phyloP scores from a whole-genome alignment of 2,888 invertebrate genomes.

The Ctena decussata region DNA sequence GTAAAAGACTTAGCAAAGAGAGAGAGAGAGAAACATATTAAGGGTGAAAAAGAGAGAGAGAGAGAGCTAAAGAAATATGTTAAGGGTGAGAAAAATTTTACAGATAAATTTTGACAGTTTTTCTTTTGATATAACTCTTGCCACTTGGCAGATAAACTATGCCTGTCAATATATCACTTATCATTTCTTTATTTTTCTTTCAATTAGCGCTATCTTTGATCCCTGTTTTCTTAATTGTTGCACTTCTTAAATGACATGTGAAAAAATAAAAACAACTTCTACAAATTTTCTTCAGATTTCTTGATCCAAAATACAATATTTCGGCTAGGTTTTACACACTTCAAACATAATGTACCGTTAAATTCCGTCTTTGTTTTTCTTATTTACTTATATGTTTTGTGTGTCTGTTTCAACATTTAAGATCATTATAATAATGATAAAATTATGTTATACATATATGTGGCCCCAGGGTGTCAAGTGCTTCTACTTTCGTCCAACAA shows the following conservation, averaged over 20 bases:
- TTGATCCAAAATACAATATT: conserved; percentile 7
- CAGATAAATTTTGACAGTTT: too few relatives aligned
- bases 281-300: not conserved
- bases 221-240: not conserved
- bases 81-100: too few relatives aligned
- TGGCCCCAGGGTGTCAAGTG: conserved; percentile 14
- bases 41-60: too few relatives aligned
- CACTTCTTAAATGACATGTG: not conserved
- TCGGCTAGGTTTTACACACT: conserved; percentile 4
- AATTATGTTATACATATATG: conserved; percentile 17
- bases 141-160: not conserved
- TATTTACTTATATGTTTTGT: not conserved
- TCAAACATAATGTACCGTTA: conserved; percentile 9
- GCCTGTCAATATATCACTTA: not conserved
- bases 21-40: too few relatives aligned
- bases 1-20: too few relatives aligned
- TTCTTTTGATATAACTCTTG: not conserved
- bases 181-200: not conserved
- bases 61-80: too few relatives aligned
- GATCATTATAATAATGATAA: conserved; percentile 8
- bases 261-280: not conserved
- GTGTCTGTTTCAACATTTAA: not conserved
- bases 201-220: not conserved
- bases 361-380: not conserved
- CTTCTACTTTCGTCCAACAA: not conserved